Evolutionary conservation across 2,888 invertebrate species (phyloP), one percentile per base, ranked within the genome.

Genomic region (Drosophila rubida): DNA sequence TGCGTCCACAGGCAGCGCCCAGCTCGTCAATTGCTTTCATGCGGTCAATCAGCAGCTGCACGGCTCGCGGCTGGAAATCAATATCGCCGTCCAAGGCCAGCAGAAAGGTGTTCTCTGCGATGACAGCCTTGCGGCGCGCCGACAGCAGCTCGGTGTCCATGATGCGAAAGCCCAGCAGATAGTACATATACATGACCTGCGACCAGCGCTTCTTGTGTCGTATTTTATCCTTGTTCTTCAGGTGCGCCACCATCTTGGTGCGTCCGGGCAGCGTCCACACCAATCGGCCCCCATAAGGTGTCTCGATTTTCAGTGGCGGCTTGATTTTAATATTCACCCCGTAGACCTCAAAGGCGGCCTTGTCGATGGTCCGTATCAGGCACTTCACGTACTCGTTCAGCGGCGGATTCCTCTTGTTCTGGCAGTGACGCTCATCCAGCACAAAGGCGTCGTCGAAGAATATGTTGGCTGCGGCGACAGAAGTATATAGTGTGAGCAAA

Each of bases 121-220:
- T 94, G 3, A 94, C 92, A 68, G 94, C 94, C 87, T 95, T 95
- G 9, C 92, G 89, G 2, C 84, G 81, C 0, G 91, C 87, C 22
- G 91, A 90, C 7, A 90, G 75, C 55, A 87, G 82, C n/a, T 91
- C 90, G 78, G 94, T 90, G 80, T 95, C 95, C 95, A 96, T 96
- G 49, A 96, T 93, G 64, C 95, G 95, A 89, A 95, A 95, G 0
- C 97, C 97, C 35, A 97, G 93, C 76, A 97, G 93, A 89, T 97
- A 97, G 92, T 97, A 97, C 97, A 97, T 97, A 92, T 97, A 97
- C 97, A 97, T 97, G 8, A 96, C 96, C 94, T 98, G 98, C 49
- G 97, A 97, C 98, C 98, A 98, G 64, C 98, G 94, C 91, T 98
- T 98, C 89, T 96, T 95, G 86, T 97, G 95, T 32, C 98, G 93